Base-by-base conservation (phyloP, 2,888 invertebrate species). In the Podotricha telesiphe region DNA sequence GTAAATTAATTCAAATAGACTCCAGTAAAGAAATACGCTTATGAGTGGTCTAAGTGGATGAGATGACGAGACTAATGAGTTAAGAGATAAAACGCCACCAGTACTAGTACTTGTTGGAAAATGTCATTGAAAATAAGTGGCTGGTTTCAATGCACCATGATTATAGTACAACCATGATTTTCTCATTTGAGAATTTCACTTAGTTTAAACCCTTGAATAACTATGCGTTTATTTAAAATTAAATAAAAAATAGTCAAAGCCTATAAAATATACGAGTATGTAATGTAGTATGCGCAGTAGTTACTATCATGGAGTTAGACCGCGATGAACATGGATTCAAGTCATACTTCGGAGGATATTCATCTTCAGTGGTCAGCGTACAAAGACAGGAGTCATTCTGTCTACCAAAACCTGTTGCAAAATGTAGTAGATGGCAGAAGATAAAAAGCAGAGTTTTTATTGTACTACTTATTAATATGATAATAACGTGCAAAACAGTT, bases 31-130 rank as follows among this genome's bases (percentile, higher is more conserved):
- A 71, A 70, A 73, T 70, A 65, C 58, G 37, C 51, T 28, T 64
- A 34, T 65, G 65, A 73, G 63, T 69, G 68, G 74, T 68, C 63
- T 70, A 72, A 74, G 72, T 73, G 70, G 70, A 69, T 55, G 67
- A 66, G 70, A 69, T 69, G 70, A 67, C 73, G 65, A 55, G 72
- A 71, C 72, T 73, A 70, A 73, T 73, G 73, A 72, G 69, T 71
- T 58, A 71, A 70, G 48, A 70, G 64, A 72, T 73, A 73, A 70
- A 66, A 61, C 53, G 28, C 61, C 55, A 67, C 68, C 62, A 62
- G 68, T 51, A 66, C 56, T 56, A 55, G 34, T 55, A 56, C 66
- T 72, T 65, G 72, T 66, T 62, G 61, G 51, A 71, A 67, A 67
- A 55, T 69, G 53, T 50, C 67, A 66, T 64, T 68, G 68, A 73